These are phyloP conservation scores for Hypselothyrea guttata DNA, from an alignment of 2,888 invertebrate species.

Conservation along the genomic window DNA sequence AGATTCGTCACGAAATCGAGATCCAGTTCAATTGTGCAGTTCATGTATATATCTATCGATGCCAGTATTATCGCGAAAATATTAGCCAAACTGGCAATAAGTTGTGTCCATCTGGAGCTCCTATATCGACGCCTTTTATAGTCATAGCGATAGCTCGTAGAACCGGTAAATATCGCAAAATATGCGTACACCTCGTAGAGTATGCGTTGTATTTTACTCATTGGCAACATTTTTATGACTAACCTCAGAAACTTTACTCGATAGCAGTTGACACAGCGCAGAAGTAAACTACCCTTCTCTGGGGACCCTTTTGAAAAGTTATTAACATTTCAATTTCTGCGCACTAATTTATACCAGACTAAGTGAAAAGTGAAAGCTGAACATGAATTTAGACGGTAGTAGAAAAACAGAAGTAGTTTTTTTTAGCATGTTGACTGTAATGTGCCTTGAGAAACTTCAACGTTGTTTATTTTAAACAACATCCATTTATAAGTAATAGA, in stretches of 20 bases:
- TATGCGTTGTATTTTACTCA: conserved; percentile 6
- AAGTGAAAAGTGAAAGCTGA: too few species aligned
- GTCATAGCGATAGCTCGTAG: conserved; percentile 47
- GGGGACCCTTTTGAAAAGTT: too few species aligned
- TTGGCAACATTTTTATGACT: conserved; percentile 14
- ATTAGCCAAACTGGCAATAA: conserved; percentile 33
- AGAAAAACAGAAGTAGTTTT: too few species aligned
- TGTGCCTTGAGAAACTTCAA: too few species aligned
- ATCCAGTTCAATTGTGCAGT: not conserved
- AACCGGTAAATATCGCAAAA: conserved; percentile 38
- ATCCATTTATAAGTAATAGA: too few species aligned
- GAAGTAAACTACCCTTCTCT: too few species aligned
- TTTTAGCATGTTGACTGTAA: too few species aligned
- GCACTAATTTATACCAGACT: too few species aligned
- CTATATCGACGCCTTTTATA: conserved; percentile 4
- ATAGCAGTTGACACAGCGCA: too few species aligned
- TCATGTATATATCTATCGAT: not conserved
- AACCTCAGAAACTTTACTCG: not conserved
- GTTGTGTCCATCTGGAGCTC: conserved; percentile 21
- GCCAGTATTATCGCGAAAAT: not conserved
- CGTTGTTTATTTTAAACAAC: too few species aligned
- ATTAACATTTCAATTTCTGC: too few species aligned
- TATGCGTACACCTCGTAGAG: conserved; percentile 25
- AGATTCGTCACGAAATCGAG: not conserved
- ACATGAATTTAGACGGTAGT: too few species aligned